A percentile compares a stretch with the other conserved stretches of the same genome.
Conservation (phyloP, 1,140 invertebrate genomes). For the Conus betulinus region DNA sequence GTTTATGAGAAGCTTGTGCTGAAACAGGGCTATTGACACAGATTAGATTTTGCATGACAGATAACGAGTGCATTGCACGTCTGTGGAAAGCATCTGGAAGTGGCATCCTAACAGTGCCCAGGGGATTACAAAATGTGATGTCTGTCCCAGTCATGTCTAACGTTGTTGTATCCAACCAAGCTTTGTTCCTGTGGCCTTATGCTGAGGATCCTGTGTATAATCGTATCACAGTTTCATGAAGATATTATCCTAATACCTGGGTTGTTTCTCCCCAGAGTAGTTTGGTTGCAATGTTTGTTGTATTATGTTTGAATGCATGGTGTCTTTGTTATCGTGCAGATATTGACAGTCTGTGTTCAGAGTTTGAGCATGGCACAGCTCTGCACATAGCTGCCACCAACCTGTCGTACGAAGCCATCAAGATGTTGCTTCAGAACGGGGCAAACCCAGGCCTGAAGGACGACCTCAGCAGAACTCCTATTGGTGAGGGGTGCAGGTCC, state of each 20-base stretch:
- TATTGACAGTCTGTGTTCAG: slow-evolving; percentile 76
- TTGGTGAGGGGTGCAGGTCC: slow-evolving; percentile 61
- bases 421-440: slow-evolving; percentile 76
- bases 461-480: slow-evolving; percentile 73
- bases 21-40: too few species aligned
- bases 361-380: slow-evolving; percentile 78
- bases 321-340: slow-evolving; percentile 53
- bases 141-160: too few species aligned
- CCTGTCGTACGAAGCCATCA: slow-evolving; percentile 76
- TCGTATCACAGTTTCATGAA: neutral
- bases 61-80: too few species aligned
- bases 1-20: too few species aligned
- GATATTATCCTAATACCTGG: neutral
- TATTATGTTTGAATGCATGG: neutral
- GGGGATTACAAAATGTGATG: too few species aligned
- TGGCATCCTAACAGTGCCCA: too few species aligned
- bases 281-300: neutral
- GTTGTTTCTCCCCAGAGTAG: neutral
- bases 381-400: slow-evolving; percentile 79
- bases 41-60: too few species aligned
- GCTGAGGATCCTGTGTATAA: too few species aligned
- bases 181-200: too few species aligned
- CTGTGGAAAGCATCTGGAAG: too few species aligned
- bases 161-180: too few species aligned
- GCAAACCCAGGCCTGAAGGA: slow-evolving; percentile 76